Base-by-base conservation (phyloP, 2,797 vertebrate genomes). In the Brotula barbata region DNA sequence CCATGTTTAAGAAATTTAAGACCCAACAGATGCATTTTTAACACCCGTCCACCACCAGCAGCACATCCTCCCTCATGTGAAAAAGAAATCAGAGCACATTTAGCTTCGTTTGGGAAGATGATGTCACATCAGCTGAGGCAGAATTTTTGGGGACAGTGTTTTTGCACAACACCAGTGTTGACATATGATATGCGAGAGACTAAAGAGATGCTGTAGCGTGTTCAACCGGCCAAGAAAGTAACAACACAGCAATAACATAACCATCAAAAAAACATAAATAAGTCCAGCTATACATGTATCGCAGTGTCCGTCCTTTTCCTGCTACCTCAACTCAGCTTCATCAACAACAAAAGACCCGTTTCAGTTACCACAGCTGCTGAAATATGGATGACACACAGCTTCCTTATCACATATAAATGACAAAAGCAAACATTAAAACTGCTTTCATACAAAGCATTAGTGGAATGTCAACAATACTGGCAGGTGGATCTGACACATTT, bases 311-410 rank as follows among this genome's bases (percentile, higher is more conserved):
- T n/a, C 14, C 14, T 39, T 39, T 39, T 37, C 36, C 13, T 14
- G n/a, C 16, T 28, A 4, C 25, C 7, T 0, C 20, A 46, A 10
- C 33, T 15, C 15, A 31, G 41, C 28, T 17, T 23, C 10, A 9
- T 2, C 25, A 7, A 33, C 21, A 22, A 43, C 11, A 37, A 41
- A 9, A 28, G 4, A 47, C 10, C 16, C 23, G 3, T 48, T n/a
- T 39, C 23, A 3, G 75, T 79, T 64, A 56, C 69, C 58, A 53
- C 14, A 56, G 74, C 20, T 62, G 11, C 63, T 63, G 2, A 72
- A 72, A 52, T 59, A 75, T 75, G 67, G 5, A 58, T 39, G 1
- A 6, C n/a, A 68, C 50, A 58, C 31, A 11, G 34, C 43, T 6
- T 48, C 9, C 39, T 5, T 44, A 17, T 34, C 28, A 33, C 28